Base-by-base conservation (phyloP, 92 coral and sea anemone species). In the Micromussa lordhowensis region DNA sequence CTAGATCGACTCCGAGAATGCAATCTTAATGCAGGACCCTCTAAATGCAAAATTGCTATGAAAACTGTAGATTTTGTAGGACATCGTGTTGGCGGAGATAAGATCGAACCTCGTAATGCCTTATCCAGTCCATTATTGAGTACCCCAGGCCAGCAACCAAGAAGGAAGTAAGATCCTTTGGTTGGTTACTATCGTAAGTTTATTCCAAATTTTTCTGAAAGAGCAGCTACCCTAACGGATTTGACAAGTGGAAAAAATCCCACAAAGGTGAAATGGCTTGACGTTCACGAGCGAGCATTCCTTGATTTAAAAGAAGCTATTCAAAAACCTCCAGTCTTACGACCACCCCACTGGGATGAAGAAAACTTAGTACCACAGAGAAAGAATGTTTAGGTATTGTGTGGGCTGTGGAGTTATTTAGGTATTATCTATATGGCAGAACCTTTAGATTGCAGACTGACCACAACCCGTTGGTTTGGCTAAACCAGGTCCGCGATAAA, bases 401-500 rank as follows among this genome's bases (percentile, higher is more conserved):
- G 26, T 92, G 94, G 48, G 48, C 48, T 40, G n/a, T n/a, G n/a
- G n/a, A n/a, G n/a, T n/a, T n/a, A 16, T 88, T 88, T 66, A 74
- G 91, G 22, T 88, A 84, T 68, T 92, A 92, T 80, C 70, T 92
- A 51, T 91, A 49, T 79, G 91, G n/a, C 26, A 84, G 83, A 12
- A 80, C 74, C 5, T 86, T 82, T 44, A 84, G 28, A 14, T 68
- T 93, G 26, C 75, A 90, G 68, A 90, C 92, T 14, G 95, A 93
- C 81, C 95, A 93, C 77, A 86, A 92, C 53, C 91, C 90, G 3
- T 79, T 93, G 68, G 93, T 87, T 15, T 93, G 95, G 95, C 55
- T 93, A 35, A 75, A 84, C 36, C 91, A 84, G 48, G 92, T 93
- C 1, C 75, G 86, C 30, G 90, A 85, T 26, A 93, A 88, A 30